phyloP scores from a whole-genome alignment of 2,888 invertebrate genomes.

The Paralinhomoeus sp. region DNA sequence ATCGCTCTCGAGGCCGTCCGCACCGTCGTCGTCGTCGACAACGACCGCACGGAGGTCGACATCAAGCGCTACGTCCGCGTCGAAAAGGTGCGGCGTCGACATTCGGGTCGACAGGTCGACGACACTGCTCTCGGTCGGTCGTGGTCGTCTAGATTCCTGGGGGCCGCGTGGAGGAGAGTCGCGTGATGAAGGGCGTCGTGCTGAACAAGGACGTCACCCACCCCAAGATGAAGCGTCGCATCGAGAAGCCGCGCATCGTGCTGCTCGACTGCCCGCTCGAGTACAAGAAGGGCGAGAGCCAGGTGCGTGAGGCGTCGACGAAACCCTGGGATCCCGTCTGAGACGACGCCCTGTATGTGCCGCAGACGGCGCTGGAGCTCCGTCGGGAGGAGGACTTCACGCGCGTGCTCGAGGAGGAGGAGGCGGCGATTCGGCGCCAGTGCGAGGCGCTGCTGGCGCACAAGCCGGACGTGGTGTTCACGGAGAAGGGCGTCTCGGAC shows the following conservation, averaged over 20 bases:
- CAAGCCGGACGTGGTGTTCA: conserved; percentile 86
- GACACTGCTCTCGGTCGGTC: too few relatives aligned
- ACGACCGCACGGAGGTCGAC: conserved; percentile 73
- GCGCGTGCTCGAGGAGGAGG: conserved; percentile 49
- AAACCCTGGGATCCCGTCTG: background rate
- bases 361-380: conserved; percentile 45
- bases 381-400: conserved; percentile 82
- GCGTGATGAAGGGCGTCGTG: conserved; percentile 80
- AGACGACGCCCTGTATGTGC: background rate
- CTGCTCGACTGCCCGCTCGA: conserved; percentile 83
- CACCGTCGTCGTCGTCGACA: conserved; percentile 46
- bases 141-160: conserved; percentile 82
- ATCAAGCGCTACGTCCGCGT: conserved; percentile 92
- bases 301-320: conserved; percentile 17
- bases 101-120: too few relatives aligned
- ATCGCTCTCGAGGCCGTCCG: conserved; percentile 84
- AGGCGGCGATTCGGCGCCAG: conserved; percentile 62
- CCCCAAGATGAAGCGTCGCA: conserved; percentile 76
- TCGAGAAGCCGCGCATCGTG: conserved; percentile 82
- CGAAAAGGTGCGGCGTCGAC: conserved; percentile 37
- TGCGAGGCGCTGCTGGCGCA: conserved; percentile 75
- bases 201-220: conserved; percentile 96
- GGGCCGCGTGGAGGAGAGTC: conserved; percentile 75
- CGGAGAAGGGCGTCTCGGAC: conserved; percentile 67
- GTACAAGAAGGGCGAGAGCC: conserved; percentile 96